Percentiles rank a stretch among this genome's conserved stretches.
Evolutionary conservation across 2,888 invertebrate genomes (phyloP).

Genomic region (Branchellion lobata): DNA sequence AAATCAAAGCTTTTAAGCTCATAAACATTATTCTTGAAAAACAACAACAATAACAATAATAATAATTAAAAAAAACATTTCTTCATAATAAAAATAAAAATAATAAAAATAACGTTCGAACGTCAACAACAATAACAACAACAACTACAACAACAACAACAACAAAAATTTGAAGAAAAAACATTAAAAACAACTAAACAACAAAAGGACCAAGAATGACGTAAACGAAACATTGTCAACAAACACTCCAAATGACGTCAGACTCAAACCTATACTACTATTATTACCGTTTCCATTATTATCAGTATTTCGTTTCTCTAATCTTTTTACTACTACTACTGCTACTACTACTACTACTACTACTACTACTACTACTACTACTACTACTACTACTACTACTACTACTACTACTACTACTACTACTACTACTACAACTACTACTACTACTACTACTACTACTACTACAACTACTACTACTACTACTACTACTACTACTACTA

Average conservation of each 20-base stretch:
- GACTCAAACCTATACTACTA: neutral
- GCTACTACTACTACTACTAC: slow-evolving; percentile 41
- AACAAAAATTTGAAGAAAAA: too few relatives aligned
- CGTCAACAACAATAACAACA: too few relatives aligned
- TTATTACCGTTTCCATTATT: neutral
- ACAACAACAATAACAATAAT: too few relatives aligned
- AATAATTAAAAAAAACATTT: too few relatives aligned
- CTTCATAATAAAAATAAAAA: too few relatives aligned
- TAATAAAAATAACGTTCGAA: too few relatives aligned
- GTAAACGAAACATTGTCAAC: neutral
- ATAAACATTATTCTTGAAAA: too few relatives aligned
- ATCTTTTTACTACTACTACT: slow-evolving; percentile 17
- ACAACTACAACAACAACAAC: too few relatives aligned
- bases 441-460: slow-evolving; percentile 41
- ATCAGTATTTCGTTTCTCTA: neutral
- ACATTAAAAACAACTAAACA: too few relatives aligned
- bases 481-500: slow-evolving; percentile 1
- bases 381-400: slow-evolving; percentile 41
- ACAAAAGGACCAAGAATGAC: too few relatives aligned
- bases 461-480: too few relatives aligned
- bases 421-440: slow-evolving; percentile 39
- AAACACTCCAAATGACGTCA: neutral
- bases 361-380: slow-evolving; percentile 42
- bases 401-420: slow-evolving; percentile 43
- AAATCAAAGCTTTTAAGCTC: too few relatives aligned